A percentile compares a stretch with the other conserved stretches of the same genome.
Evolutionary conservation across 1,140 invertebrate genomes (phyloP).

Genomic region (Anadara kagoshimensis): DNA sequence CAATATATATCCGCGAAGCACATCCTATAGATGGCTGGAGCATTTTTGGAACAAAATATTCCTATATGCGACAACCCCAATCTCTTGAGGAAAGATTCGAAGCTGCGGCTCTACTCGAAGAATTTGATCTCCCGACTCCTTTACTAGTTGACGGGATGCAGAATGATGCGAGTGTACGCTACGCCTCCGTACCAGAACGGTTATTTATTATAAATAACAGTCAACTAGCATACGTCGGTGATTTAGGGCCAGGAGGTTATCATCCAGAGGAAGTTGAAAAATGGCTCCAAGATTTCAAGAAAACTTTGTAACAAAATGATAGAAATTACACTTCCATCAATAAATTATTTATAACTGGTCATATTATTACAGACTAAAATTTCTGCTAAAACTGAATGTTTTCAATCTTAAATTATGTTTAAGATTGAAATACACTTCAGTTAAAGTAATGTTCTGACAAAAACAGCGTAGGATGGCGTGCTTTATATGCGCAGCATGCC

Average conservation of each 20-base stretch:
- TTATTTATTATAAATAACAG: slow-evolving; percentile 46
- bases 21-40: slow-evolving; percentile 57
- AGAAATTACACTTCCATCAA: too few species aligned
- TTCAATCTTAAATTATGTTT: too few species aligned
- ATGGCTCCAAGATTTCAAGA: slow-evolving; percentile 26
- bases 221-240: slow-evolving; percentile 15
- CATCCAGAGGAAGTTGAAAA: slow-evolving; percentile 17
- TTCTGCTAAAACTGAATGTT: too few species aligned
- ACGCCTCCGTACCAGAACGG: slow-evolving; percentile 37
- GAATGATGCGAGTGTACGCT: slow-evolving; percentile 26
- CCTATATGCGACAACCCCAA: slow-evolving; percentile 33
- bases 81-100: slow-evolving; percentile 38
- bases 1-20: slow-evolving; percentile 58
- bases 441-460: too few species aligned
- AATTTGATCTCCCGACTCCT: slow-evolving; percentile 8
- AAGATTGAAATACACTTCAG: too few species aligned
- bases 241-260: slow-evolving; percentile 31
- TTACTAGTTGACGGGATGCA: slow-evolving; percentile 49
- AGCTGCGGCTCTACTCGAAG: slow-evolving; percentile 36
- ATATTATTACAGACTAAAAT: too few species aligned
- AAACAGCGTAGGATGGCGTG: too few species aligned
- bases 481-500: too few species aligned
- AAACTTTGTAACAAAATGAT: not conserved
- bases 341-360: too few species aligned
- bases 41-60: slow-evolving; percentile 22